These are phyloP conservation scores for Lasioglossum figueresi DNA, from an alignment of 2,888 invertebrate genomes.

Conservation along the genomic window DNA sequence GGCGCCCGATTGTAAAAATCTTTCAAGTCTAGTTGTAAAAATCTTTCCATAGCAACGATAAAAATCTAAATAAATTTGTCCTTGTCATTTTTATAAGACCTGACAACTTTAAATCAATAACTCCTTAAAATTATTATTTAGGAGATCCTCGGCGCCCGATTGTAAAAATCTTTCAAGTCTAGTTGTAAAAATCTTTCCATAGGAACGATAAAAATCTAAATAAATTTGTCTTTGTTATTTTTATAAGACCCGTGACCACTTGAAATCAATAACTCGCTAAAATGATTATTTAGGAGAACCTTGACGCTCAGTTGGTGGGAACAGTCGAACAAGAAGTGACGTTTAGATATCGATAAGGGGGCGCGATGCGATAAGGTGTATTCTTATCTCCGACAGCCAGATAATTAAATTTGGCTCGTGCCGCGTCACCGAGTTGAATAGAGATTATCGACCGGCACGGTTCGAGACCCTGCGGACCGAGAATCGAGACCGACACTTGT, in stretches of 20 bases:
- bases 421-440: constrained; percentile 34
- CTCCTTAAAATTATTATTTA: not conserved
- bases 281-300: not conserved
- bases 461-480: not conserved
- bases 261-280: not conserved
- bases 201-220: too few species aligned
- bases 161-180: too few species aligned
- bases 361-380: constrained; percentile 14
- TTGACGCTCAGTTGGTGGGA: not conserved
- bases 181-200: too few species aligned
- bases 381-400: constrained; percentile 46
- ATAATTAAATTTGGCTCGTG: constrained; percentile 49
- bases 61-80: too few species aligned
- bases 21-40: too few species aligned
- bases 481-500: constrained; percentile 32
- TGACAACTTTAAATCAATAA: too few species aligned
- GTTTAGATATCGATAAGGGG: constrained; percentile 6
- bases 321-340: not conserved
- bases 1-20: not conserved
- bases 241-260: too few species aligned
- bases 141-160: not conserved
- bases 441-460: constrained; percentile 47
- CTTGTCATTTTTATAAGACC: too few species aligned
- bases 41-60: too few species aligned
- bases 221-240: too few species aligned